Evolutionary conservation across 2,888 invertebrate genomes (phyloP).

Genomic region (Endotricha flammealis): DNA sequence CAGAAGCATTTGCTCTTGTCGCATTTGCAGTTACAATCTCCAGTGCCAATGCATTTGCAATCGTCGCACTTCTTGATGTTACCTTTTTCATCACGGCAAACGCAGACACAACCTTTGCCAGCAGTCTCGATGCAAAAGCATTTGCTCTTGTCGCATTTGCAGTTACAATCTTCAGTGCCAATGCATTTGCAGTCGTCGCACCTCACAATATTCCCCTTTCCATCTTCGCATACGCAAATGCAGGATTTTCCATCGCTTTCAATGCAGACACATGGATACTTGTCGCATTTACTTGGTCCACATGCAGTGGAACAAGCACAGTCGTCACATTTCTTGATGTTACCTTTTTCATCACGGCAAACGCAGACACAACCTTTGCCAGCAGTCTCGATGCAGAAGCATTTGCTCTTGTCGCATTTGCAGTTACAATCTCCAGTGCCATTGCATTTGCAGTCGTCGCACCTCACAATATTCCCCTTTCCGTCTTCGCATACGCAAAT

Average conservation of each 20-base stretch:
- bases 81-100: slow-evolving; percentile 25
- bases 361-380: slow-evolving; percentile 20
- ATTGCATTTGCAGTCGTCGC: slow-evolving; percentile 25
- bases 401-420: slow-evolving; percentile 15
- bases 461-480: slow-evolving; percentile 20
- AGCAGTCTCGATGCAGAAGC: slow-evolving; percentile 16
- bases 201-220: slow-evolving; percentile 20
- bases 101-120: slow-evolving; percentile 31
- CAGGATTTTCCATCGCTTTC: slow-evolving; percentile 20
- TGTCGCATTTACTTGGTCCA: slow-evolving; percentile 12
- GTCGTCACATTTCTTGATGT: slow-evolving; percentile 15
- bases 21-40: slow-evolving; percentile 23
- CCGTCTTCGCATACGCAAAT: slow-evolving; percentile 21
- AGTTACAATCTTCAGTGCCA: background rate
- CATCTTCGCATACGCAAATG: slow-evolving; percentile 20
- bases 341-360: slow-evolving; percentile 17
- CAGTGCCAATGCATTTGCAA: slow-evolving; percentile 25
- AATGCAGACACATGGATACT: slow-evolving; percentile 20
- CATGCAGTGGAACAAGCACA: background rate
- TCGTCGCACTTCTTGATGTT: slow-evolving; percentile 27
- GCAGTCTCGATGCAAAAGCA: slow-evolving; percentile 30
- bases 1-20: slow-evolving; percentile 35
- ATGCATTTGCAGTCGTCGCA: slow-evolving; percentile 21
- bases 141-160: slow-evolving; percentile 30
- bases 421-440: slow-evolving; percentile 1